Conservation (phyloP, 2,888 invertebrate genomes). For the Phyllotreta striolata region DNA sequence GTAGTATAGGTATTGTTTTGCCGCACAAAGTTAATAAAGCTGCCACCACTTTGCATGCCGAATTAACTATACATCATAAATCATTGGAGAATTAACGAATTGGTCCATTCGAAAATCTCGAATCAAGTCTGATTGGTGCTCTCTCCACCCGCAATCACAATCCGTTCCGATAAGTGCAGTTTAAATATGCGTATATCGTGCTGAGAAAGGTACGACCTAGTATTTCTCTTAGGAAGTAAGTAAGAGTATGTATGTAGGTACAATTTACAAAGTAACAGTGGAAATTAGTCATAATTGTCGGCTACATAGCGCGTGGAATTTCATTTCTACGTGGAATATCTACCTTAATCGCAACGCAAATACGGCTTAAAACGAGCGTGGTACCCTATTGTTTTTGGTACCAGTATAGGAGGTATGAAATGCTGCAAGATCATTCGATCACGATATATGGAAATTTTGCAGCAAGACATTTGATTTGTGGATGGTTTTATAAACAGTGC, state of each 20-base stretch:
- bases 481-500: too few species aligned
- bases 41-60: too few species aligned
- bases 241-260: slow-evolving; percentile 52
- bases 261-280: slow-evolving; percentile 54
- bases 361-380: slow-evolving; percentile 43
- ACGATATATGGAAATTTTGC: slow-evolving; percentile 51
- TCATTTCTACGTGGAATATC: slow-evolving; percentile 46
- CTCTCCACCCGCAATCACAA: slow-evolving; percentile 24
- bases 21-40: too few species aligned
- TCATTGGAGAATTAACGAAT: too few species aligned
- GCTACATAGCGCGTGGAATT: slow-evolving; percentile 51
- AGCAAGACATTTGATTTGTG: slow-evolving; percentile 10
- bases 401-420: slow-evolving; percentile 30
- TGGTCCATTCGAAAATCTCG: background rate
- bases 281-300: slow-evolving; percentile 57
- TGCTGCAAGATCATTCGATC: slow-evolving; percentile 37
- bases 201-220: slow-evolving; percentile 40
- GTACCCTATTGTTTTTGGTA: slow-evolving; percentile 44
- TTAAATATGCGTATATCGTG: slow-evolving; percentile 34
- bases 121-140: slow-evolving; percentile 25
- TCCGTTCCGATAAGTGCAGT: background rate
- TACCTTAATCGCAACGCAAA: slow-evolving; percentile 43
- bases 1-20: too few species aligned
- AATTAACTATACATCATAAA: too few species aligned
- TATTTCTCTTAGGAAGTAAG: slow-evolving; percentile 30